These are phyloP conservation scores for Drosophila bunnanda DNA, from an alignment of 2,888 invertebrate species.

Conservation along the genomic window DNA sequence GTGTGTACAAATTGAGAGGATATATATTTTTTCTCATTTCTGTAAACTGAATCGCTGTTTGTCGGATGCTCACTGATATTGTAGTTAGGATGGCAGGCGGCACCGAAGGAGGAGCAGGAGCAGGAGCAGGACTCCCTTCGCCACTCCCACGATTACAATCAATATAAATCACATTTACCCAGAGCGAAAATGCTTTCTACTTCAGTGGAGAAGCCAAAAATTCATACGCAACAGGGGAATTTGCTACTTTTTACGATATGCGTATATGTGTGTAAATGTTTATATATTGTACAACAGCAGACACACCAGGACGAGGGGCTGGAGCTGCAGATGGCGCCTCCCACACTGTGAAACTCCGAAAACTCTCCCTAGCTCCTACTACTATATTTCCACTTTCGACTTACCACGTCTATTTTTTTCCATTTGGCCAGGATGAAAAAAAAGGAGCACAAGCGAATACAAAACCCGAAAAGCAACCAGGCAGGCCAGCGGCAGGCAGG, in stretches of 20 bases:
- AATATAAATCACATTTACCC: conserved; percentile 83
- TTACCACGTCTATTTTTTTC: conserved; percentile 76
- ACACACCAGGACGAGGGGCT: conserved; percentile 9
- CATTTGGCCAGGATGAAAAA: conserved; percentile 63
- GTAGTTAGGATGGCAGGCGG: conserved; percentile 49
- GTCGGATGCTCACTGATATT: conserved; percentile 64
- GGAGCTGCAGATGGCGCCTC: conserved; percentile 41
- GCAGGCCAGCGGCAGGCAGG: conserved; percentile 58
- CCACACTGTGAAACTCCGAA: conserved; percentile 5
- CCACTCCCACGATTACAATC: conserved; percentile 79
- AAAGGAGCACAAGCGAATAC: conserved; percentile 4
- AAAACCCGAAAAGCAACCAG: conserved; percentile 51
- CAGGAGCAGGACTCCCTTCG: conserved; percentile 32
- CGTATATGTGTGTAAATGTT: conserved; percentile 45
- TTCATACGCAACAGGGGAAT: conserved; percentile 82
- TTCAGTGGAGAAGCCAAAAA: conserved; percentile 75
- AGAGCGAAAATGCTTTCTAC: conserved; percentile 81
- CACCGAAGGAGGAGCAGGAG: background rate
- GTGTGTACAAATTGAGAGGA: conserved; percentile 48
- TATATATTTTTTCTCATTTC: conserved; percentile 46
- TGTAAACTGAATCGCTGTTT: conserved; percentile 57
- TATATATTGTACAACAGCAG: conserved; percentile 54
- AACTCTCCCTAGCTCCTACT: conserved; percentile 26
- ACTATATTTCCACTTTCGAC: conserved; percentile 43
- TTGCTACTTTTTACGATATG: conserved; percentile 57